Base-by-base conservation (phyloP, 2,888 invertebrate species). In the Ichneumoninae sp. region DNA sequence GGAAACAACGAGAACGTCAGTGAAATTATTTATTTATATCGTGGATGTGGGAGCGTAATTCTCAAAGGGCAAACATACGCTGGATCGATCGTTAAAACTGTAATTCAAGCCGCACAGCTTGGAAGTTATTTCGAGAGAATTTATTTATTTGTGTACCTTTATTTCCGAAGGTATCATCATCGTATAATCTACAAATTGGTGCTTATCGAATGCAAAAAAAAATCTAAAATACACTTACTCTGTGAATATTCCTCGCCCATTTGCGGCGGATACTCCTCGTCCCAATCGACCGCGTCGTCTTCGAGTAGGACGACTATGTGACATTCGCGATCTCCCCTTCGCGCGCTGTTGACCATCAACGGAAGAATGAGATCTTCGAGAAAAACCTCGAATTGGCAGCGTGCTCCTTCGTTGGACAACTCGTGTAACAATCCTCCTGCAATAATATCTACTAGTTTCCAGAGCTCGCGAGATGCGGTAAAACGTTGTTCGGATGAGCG, bases 171-270 rank as follows among this genome's bases (percentile, higher is more conserved):
- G 54, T 50, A 50, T 22, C 7, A 63, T 52, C 40, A 68, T 16
- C 19, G 47, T 65, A 22, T 54, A 47, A 19, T 73, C 26, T 6
- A 16, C 33, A 13, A n/a, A 54, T 54, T 5, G 1, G 0, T 6
- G 19, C 52, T 19, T 2, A 54, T 19, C 52, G 52, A 13, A 68
- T 47, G 19, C 33, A 40, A 30, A 10, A 26, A 26, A 16, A 57
- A 36, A 30, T 22, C 4, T 7, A 22, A 10, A 54, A n/a, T 50
- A 19, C 52, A 91, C 94, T 94, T 94, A 96, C 97, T 99, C 95
- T 99, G 99, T 68, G 98, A 98, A 94, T 99, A 98, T 94, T 99
- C 99, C 92, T 99, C 99, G 7, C 99, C 99, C 98, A 99, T 99
- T 94, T 99, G 99, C 0, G 99, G 99, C 0, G 99, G 99, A 94